A percentile compares a stretch with the other conserved stretches of the same genome.
phyloP scores from a whole-genome alignment of 2,113 vertebrate genomes.

The Rhadina sibilatrix region DNA sequence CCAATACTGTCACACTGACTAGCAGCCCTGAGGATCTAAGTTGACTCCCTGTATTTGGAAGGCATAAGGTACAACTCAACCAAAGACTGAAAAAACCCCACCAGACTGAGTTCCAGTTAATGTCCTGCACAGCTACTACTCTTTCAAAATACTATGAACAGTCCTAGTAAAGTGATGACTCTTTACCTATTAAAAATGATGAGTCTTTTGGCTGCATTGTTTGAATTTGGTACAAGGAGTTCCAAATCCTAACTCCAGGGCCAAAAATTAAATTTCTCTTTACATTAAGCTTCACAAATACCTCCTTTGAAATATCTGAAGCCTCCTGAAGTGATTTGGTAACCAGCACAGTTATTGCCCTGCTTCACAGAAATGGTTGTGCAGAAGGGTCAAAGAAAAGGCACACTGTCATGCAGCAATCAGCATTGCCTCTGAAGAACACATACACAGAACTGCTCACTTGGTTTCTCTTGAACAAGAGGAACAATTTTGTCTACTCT shows the following conservation, averaged over 20 bases:
- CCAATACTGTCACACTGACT: background rate
- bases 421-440: background rate
- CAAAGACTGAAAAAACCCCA: background rate
- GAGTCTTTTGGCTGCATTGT: background rate
- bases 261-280: background rate
- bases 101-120: background rate
- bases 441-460: background rate
- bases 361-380: background rate
- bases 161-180: background rate
- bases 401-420: background rate
- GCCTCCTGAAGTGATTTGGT: background rate
- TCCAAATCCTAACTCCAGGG: background rate
- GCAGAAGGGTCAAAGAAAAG: background rate
- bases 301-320: background rate
- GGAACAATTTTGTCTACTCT: background rate
- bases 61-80: background rate
- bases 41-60: background rate
- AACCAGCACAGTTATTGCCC: background rate
- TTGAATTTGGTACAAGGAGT: background rate
- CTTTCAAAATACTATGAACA: background rate
- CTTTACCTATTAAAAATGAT: background rate
- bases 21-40: background rate
- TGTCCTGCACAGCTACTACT: background rate
- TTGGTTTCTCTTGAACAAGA: background rate
- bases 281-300: background rate